Conservation (phyloP, 1,140 invertebrate species). For the Schlechtendalia chinensis region DNA sequence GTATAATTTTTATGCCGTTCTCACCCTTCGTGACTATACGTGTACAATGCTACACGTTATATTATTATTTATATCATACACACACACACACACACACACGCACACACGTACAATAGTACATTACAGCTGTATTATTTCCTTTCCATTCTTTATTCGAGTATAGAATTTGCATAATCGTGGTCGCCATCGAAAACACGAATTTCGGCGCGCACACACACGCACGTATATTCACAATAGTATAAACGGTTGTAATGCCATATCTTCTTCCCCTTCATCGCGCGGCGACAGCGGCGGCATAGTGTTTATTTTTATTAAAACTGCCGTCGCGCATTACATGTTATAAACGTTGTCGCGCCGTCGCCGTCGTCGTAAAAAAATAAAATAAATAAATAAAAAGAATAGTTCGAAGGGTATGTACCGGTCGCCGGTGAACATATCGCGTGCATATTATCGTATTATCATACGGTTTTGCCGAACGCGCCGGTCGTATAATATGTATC, state of each 20-base stretch:
- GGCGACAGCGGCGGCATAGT: neutral
- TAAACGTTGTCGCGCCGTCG: neutral
- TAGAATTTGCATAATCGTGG: conserved; percentile 37
- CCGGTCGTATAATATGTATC: neutral
- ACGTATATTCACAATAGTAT: conserved; percentile 5
- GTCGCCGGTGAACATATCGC: neutral
- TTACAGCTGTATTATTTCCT: conserved; percentile 34
- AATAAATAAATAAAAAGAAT: too few species aligned
- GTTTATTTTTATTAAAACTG: conserved; percentile 42
- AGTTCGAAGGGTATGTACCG: neutral
- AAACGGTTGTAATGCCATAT: conserved; percentile 35
- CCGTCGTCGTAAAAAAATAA: neutral
- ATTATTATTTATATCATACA: neutral
- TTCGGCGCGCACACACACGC: neutral
- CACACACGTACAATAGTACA: neutral
- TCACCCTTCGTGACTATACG: neutral
- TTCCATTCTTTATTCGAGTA: conserved; percentile 30
- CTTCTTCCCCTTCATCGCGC: conserved; percentile 23
- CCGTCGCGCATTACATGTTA: conserved; percentile 4
- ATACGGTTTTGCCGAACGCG: too few species aligned
- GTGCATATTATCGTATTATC: too few species aligned
- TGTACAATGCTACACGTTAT: neutral
- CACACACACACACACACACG: too few species aligned
- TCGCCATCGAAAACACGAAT: conserved; percentile 33
- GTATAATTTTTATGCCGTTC: neutral